Evolutionary conservation across 2,797 vertebrate genomes (phyloP).

Genomic region (Acridotheres tristis): DNA sequence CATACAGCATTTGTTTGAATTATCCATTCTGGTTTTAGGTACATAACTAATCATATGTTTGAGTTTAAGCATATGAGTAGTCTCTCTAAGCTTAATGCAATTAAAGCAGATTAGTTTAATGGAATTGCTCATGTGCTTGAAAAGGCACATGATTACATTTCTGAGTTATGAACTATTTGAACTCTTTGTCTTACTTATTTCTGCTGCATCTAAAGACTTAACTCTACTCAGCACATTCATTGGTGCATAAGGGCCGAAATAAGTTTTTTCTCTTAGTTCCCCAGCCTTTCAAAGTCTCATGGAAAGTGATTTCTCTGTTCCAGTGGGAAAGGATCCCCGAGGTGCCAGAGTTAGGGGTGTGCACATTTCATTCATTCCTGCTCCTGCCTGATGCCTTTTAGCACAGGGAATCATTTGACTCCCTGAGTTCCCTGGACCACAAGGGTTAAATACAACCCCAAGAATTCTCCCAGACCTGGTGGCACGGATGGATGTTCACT

Average conservation of each 20-base stretch:
- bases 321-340: background rate
- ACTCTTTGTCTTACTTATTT: background rate
- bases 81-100: constrained; percentile 15
- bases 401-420: background rate
- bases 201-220: background rate
- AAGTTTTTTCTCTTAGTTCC: background rate
- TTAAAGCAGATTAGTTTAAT: constrained; percentile 56
- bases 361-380: rapidly evolving
- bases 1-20: background rate
- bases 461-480: background rate
- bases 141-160: constrained; percentile 26
- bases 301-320: background rate
- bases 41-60: constrained; percentile 3
- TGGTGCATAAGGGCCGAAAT: background rate
- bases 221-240: background rate
- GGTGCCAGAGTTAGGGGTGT: background rate
- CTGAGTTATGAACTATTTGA: background rate
- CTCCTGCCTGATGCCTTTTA: background rate
- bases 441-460: background rate
- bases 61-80: background rate
- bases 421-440: rapidly evolving
- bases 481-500: background rate
- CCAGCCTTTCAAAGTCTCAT: background rate
- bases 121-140: constrained; percentile 31
- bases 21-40: background rate